These are phyloP conservation scores for Drosophila azteca DNA, from an alignment of 1,140 invertebrate genomes.

Conservation along the genomic window DNA sequence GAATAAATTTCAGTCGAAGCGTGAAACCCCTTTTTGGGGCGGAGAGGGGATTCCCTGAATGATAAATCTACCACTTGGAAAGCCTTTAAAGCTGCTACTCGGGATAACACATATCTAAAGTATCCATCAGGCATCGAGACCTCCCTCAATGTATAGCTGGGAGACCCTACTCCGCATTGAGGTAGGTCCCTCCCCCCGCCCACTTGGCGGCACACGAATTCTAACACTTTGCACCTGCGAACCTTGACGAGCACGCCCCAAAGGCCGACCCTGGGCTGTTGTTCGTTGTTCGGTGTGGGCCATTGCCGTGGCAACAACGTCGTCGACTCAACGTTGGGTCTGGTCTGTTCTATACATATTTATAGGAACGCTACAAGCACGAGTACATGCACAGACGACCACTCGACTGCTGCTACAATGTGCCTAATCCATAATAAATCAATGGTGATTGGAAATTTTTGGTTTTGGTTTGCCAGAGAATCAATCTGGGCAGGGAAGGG, in stretches of 20 bases:
- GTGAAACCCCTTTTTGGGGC: too few relatives aligned
- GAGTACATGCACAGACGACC: conserved; percentile 24
- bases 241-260: conserved; percentile 66
- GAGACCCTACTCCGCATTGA: conserved; percentile 23
- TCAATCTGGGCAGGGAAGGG: conserved; percentile 13
- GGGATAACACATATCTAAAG: too few relatives aligned
- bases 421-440: conserved; percentile 70
- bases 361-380: conserved; percentile 24
- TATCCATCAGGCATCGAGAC: too few relatives aligned
- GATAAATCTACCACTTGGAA: too few relatives aligned
- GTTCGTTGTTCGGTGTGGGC: conserved; percentile 61
- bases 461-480: conserved; percentile 12
- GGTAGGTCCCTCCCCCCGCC: conserved; percentile 21
- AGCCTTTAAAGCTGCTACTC: too few relatives aligned
- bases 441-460: conserved; percentile 59
- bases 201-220: conserved; percentile 64
- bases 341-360: conserved; percentile 52
- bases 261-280: conserved; percentile 41
- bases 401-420: conserved; percentile 33
- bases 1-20: conserved; percentile 21
- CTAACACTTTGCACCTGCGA: conserved; percentile 70
- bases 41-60: too few relatives aligned
- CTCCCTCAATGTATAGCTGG: too few relatives aligned
- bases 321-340: conserved; percentile 38
- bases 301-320: conserved; percentile 74